phyloP scores from a whole-genome alignment of 2,888 invertebrate species.

The Mesorhabditis belari region DNA sequence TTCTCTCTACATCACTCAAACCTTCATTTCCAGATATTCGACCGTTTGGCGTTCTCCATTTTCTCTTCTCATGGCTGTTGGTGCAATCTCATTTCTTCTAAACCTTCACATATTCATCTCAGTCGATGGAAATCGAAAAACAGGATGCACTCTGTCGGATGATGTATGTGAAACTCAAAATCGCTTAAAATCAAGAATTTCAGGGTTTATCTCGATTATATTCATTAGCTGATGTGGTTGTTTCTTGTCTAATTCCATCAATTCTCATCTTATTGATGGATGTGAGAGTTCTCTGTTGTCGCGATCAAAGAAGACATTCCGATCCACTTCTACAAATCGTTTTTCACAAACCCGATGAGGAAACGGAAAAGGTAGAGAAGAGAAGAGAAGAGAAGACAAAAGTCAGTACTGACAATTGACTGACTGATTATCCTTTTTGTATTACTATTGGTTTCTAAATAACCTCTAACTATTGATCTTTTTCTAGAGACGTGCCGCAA shows the following conservation, averaged over 20 bases:
- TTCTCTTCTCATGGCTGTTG: constrained; percentile 13
- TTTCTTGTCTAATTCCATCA: constrained; percentile 31
- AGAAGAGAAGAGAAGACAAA: no score
- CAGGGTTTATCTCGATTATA: constrained; percentile 15
- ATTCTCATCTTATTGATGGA: constrained; percentile 28
- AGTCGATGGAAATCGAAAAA: constrained; percentile 7
- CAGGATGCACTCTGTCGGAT: constrained; percentile 14
- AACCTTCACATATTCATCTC: constrained; percentile 26
- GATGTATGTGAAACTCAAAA: constrained; percentile 11
- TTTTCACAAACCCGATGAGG: constrained; percentile 39
- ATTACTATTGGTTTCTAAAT: not conserved
- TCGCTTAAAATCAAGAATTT: constrained; percentile 2
- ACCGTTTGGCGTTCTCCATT: constrained; percentile 24
- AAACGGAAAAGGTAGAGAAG: constrained; percentile 40
- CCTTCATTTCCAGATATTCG: no score
- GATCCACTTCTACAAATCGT: constrained; percentile 46
- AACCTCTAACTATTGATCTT: constrained; percentile 1
- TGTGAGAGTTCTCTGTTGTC: constrained; percentile 33
- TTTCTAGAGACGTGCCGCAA: constrained; percentile 17
- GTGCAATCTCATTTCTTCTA: constrained; percentile 14
- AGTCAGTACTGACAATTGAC: no score
- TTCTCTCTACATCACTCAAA: no score
- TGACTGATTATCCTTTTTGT: no score
- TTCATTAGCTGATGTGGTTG: constrained; percentile 23
- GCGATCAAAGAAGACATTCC: constrained; percentile 17